phyloP scores from a whole-genome alignment of 1,140 invertebrate species.

The Ceratina australensis region DNA sequence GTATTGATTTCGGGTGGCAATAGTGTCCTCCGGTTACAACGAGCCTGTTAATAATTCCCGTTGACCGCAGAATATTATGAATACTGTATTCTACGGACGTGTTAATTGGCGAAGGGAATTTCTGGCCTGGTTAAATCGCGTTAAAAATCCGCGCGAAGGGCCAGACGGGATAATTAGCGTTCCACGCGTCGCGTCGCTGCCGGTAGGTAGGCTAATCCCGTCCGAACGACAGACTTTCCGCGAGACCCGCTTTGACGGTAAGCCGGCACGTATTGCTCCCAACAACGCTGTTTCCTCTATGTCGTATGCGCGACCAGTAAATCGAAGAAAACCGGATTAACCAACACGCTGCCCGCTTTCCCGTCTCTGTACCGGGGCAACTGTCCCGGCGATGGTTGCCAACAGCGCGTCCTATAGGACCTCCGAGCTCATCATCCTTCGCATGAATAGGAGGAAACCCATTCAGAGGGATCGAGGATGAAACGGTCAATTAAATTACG shows the following conservation, averaged over 20 bases:
- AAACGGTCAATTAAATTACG: too few species aligned
- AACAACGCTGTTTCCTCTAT: slow-evolving; percentile 20
- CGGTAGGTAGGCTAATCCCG: slow-evolving; percentile 29
- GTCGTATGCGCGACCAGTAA: slow-evolving; percentile 37
- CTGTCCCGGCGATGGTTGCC: neutral
- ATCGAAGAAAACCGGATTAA: slow-evolving; percentile 44
- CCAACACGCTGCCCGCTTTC: slow-evolving; percentile 12
- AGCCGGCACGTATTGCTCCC: slow-evolving; percentile 28
- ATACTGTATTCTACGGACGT: neutral
- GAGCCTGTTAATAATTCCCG: too few species aligned
- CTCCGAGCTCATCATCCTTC: too few species aligned
- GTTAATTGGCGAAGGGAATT: neutral
- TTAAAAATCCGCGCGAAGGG: neutral
- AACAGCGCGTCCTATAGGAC: too few species aligned
- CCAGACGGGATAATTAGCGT: slow-evolving; percentile 26
- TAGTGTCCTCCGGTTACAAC: too few species aligned
- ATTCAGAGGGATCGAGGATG: too few species aligned
- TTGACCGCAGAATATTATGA: too few species aligned
- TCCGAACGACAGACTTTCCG: slow-evolving; percentile 12
- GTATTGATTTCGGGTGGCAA: too few species aligned
- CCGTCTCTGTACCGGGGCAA: neutral
- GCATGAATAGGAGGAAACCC: too few species aligned
- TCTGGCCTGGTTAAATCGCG: neutral
- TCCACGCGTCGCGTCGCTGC: neutral
- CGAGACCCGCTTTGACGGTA: slow-evolving; percentile 2